phyloP scores from a whole-genome alignment of 2,888 invertebrate species.

The Thymelicus sylvestris region DNA sequence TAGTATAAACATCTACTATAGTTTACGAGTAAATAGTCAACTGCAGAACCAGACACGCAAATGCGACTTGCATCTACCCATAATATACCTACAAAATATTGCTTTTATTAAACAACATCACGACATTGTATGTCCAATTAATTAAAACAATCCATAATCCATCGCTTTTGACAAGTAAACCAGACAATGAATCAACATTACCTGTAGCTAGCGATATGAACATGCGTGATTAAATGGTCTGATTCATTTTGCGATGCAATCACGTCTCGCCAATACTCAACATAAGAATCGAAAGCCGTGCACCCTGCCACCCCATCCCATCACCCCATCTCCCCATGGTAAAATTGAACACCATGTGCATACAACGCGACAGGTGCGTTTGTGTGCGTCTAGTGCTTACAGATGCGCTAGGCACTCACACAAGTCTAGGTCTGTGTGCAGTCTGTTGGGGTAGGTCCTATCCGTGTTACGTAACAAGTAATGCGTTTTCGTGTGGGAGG shows the following conservation, averaged over 20 bases:
- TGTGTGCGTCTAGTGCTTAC: slow-evolving; percentile 52
- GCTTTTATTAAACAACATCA: not conserved
- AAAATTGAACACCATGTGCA: slow-evolving; percentile 65
- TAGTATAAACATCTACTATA: too few species aligned
- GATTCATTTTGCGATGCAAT: slow-evolving; percentile 45
- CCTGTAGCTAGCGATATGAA: slow-evolving; percentile 30
- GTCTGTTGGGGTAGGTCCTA: slow-evolving; percentile 42
- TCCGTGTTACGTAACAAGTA: slow-evolving; percentile 25
- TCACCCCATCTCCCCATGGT: slow-evolving; percentile 52
- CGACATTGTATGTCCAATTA: not conserved
- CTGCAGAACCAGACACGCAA: too few species aligned
- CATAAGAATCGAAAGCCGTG: slow-evolving; percentile 40
- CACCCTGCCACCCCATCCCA: slow-evolving; percentile 40
- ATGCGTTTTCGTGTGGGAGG: slow-evolving; percentile 35
- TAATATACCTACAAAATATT: too few species aligned
- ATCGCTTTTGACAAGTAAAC: not conserved
- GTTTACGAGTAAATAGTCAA: too few species aligned
- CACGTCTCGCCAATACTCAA: slow-evolving; percentile 40
- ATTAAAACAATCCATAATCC: not conserved
- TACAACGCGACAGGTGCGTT: slow-evolving; percentile 32
- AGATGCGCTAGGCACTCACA: slow-evolving; percentile 50
- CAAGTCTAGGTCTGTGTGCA: slow-evolving; percentile 55
- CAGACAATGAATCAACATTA: slow-evolving; percentile 30
- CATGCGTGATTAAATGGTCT: slow-evolving; percentile 43
- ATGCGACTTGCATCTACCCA: too few species aligned